Percentiles rank a stretch among this genome's conserved stretches.
Conservation (phyloP, 2,113 vertebrate species). For the Aramus guarauna region DNA sequence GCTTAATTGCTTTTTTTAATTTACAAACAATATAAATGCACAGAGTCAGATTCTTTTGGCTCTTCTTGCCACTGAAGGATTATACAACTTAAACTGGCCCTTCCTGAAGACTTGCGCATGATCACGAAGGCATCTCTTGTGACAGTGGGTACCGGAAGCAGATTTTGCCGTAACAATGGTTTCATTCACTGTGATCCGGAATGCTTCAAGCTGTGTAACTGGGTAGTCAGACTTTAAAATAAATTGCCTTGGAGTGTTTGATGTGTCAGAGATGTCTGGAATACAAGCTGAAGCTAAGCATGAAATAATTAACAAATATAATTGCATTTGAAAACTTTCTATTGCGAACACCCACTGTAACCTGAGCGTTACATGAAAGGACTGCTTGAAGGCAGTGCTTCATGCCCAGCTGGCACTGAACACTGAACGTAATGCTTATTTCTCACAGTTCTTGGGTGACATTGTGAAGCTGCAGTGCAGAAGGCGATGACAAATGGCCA, state of each 20-base stretch:
- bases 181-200: neutral
- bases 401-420: neutral
- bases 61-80: neutral
- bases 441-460: neutral
- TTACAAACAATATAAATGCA: neutral
- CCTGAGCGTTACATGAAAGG: neutral
- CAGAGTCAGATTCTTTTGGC: neutral
- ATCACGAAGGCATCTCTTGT: neutral
- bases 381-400: neutral
- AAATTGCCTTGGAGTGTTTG: neutral
- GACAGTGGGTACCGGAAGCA: neutral
- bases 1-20: neutral
- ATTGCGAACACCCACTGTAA: rapidly evolving
- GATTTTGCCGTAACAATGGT: rapidly evolving
- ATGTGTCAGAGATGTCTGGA: neutral
- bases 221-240: neutral
- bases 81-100: neutral
- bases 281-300: too few species aligned
- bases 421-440: neutral
- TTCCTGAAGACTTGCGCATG: neutral
- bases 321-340: neutral
- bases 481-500: neutral
- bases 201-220: neutral
- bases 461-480: neutral
- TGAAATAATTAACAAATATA: neutral